These are phyloP conservation scores for Zophobas atratus DNA, from an alignment of 1,140 invertebrate genomes.

Conservation along the genomic window DNA sequence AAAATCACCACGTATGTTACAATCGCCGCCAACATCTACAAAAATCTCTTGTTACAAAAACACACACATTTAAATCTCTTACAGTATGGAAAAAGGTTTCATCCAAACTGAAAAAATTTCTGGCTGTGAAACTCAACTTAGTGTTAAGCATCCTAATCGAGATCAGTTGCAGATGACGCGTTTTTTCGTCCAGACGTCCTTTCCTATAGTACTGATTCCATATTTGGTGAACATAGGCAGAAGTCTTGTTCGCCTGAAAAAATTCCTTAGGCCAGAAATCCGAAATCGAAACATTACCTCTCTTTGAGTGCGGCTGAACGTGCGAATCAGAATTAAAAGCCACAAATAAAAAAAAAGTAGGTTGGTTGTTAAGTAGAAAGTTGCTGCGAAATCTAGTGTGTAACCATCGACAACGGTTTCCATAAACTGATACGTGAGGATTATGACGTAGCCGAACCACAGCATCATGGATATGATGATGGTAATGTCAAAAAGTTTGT, in stretches of 20 bases:
- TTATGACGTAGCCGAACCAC: conserved; percentile 9
- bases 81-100: not conserved
- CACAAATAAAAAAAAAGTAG: not conserved
- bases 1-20: conserved; percentile 19
- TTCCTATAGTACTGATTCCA: not conserved
- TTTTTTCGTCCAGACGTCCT: not conserved
- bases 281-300: not conserved
- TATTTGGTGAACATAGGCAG: not conserved
- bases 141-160: not conserved
- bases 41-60: not conserved
- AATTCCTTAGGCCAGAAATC: not conserved
- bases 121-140: not conserved
- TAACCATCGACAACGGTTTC: not conserved
- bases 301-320: not conserved
- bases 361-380: too few relatives aligned
- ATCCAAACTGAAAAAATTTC: not conserved
- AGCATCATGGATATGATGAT: not conserved
- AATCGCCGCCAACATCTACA: conserved; percentile 31
- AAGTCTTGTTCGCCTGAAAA: not conserved
- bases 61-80: not conserved
- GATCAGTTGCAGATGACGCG: conserved; percentile 7
- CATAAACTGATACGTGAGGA: not conserved
- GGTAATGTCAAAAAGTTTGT: not conserved
- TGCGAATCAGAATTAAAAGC: not conserved
- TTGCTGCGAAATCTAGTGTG: not conserved